A percentile compares a stretch with the other conserved stretches of the same genome.
Conservation (phyloP, 2,888 invertebrate genomes). For the Drosophila birchii region DNA sequence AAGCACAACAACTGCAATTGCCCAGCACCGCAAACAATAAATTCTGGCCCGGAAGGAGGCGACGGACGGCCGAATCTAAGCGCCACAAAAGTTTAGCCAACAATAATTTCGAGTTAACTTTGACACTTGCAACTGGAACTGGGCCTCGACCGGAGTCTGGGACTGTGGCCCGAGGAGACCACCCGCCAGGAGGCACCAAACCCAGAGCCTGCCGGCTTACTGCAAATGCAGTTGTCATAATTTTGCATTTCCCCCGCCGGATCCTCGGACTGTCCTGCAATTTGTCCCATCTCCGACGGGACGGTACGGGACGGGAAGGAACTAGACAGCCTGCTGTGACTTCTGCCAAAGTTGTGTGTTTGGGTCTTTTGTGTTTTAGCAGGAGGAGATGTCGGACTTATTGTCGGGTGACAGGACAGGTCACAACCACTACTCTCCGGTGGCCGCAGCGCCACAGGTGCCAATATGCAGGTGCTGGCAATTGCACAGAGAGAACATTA, state of each 20-base stretch:
- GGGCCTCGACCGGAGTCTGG: conserved; percentile 41
- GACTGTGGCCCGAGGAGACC: conserved; percentile 23
- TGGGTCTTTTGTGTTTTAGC: conserved; percentile 57
- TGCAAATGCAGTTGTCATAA: conserved; percentile 82
- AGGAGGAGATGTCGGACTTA: conserved; percentile 56
- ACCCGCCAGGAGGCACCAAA: conserved; percentile 28
- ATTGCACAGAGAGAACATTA: conserved; percentile 11
- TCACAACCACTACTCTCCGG: conserved; percentile 47
- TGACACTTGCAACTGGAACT: conserved; percentile 78
- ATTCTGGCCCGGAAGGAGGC: conserved; percentile 39
- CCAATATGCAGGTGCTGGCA: conserved; percentile 31
- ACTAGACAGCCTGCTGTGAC: conserved; percentile 70
- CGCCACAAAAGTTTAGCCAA: conserved; percentile 81
- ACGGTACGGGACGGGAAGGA: neutral
- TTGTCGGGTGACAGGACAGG: conserved; percentile 65
- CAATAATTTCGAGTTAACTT: conserved; percentile 82
- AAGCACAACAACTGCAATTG: conserved; percentile 32
- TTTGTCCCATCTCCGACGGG: conserved; percentile 61
- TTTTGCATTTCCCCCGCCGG: conserved; percentile 70
- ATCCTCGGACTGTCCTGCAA: conserved; percentile 52
- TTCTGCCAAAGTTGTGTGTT: conserved; percentile 70
- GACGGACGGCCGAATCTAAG: conserved; percentile 52
- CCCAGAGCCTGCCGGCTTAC: conserved; percentile 51
- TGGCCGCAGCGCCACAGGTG: conserved; percentile 56
- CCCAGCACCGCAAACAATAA: conserved; percentile 67